phyloP scores from a whole-genome alignment of 2,113 vertebrate species.

The Tetrao urogallus region DNA sequence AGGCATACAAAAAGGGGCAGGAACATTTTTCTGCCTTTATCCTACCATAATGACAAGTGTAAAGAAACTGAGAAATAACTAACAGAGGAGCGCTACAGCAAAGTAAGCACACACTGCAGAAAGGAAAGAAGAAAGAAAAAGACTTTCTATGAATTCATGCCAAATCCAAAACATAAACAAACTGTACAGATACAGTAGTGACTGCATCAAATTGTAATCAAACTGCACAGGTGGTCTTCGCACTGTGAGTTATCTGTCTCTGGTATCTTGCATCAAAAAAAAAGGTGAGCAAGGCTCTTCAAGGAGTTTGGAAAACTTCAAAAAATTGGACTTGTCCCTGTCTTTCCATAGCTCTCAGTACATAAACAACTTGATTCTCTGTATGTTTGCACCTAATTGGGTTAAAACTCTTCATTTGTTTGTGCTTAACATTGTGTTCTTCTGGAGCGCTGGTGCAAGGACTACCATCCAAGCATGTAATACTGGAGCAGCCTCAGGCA shows the following conservation, averaged over 20 bases:
- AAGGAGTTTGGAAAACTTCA: neutral
- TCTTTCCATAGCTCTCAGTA: neutral
- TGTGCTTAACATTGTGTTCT: neutral
- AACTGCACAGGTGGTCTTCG: neutral
- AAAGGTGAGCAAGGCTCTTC: neutral
- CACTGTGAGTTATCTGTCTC: neutral
- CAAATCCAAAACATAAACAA: neutral
- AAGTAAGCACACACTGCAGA: neutral
- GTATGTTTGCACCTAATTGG: neutral
- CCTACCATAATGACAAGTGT: fast-evolving
- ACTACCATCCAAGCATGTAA: neutral
- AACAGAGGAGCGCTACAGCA: neutral
- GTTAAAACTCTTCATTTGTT: neutral
- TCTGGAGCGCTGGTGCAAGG: neutral
- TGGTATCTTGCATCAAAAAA: neutral
- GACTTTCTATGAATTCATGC: neutral
- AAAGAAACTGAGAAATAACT: neutral
- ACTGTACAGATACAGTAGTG: neutral
- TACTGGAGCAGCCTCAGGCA: neutral
- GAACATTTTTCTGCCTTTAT: neutral
- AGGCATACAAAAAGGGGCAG: neutral
- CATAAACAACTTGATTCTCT: neutral
- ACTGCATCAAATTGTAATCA: neutral
- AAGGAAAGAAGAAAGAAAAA: neutral
- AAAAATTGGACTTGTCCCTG: neutral